Percentiles rank a stretch among this genome's conserved stretches.
These are phyloP conservation scores for Triplophysa dalaica DNA, from an alignment of 2,113 vertebrate species.

Conservation along the genomic window DNA sequence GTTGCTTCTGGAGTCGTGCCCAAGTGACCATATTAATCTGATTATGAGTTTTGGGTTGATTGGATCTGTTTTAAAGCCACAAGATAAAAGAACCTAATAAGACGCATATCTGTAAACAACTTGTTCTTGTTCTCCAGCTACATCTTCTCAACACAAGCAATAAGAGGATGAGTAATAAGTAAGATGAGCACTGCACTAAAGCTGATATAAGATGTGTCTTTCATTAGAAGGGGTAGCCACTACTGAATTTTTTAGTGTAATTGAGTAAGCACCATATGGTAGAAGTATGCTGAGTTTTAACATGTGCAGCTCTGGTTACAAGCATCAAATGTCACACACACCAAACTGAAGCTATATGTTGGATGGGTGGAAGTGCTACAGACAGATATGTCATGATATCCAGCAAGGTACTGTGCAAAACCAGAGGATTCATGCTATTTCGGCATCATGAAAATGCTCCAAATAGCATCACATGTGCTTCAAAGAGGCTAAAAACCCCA, in stretches of 20 bases:
- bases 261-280: conserved; percentile 60
- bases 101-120: not conserved
- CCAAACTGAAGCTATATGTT: conserved; percentile 15
- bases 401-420: too few species aligned
- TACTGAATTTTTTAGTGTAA: conserved; percentile 68
- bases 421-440: too few species aligned
- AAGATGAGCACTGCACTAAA: conserved; percentile 34
- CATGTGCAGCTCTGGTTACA: conserved; percentile 43
- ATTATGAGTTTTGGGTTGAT: too few species aligned
- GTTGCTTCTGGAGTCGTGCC: not conserved
- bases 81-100: not conserved
- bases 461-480: too few species aligned
- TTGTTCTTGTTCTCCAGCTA: not conserved
- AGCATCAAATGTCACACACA: conserved; percentile 42
- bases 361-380: conserved; percentile 4
- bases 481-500: too few species aligned
- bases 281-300: conserved; percentile 39
- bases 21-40: too few species aligned
- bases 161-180: conserved; percentile 7
- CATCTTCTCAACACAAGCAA: not conserved
- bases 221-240: conserved; percentile 24
- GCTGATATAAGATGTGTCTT: conserved; percentile 35
- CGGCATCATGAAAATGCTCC: too few species aligned
- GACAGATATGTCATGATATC: too few species aligned
- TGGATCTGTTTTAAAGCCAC: not conserved